A percentile compares a stretch with the other conserved stretches of the same genome.
Evolutionary conservation across 1,140 invertebrate species (phyloP).

Genomic region (Triops longicaudatus): DNA sequence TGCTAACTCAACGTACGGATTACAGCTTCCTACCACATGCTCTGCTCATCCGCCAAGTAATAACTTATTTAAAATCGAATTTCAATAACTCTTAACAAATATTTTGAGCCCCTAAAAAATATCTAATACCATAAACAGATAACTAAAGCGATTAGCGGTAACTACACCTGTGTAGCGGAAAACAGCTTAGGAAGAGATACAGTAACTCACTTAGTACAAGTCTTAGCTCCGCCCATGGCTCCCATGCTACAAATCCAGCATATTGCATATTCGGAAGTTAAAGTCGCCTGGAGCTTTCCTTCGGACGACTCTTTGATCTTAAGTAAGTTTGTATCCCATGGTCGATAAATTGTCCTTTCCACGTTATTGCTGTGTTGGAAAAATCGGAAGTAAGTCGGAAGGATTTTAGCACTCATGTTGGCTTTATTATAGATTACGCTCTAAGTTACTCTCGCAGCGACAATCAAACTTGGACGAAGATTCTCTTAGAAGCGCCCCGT

Average conservation of each 20-base stretch:
- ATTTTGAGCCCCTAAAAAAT: not conserved
- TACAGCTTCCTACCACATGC: not conserved
- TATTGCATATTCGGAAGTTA: not conserved
- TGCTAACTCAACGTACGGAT: not conserved
- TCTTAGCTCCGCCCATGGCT: not conserved
- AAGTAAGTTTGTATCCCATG: not conserved
- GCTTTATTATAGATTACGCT: not conserved
- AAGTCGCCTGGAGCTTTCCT: not conserved
- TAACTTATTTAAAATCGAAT: too few relatives aligned
- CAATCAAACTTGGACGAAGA: not conserved
- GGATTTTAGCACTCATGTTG: too few relatives aligned
- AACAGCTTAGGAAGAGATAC: not conserved
- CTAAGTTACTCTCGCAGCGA: not conserved
- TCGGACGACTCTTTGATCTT: not conserved
- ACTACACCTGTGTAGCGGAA: not conserved
- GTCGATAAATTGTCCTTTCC: not conserved
- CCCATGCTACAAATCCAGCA: not conserved
- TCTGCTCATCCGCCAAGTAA: not conserved
- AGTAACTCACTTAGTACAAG: not conserved
- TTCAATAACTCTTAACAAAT: too few relatives aligned
- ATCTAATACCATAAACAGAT: not conserved
- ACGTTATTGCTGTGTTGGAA: too few relatives aligned
- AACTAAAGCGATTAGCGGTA: not conserved
- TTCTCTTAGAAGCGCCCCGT: not conserved
- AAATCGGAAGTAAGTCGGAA: too few relatives aligned